Evolutionary conservation across 1,140 invertebrate genomes (phyloP).

Genomic region (Heliconius congener): DNA sequence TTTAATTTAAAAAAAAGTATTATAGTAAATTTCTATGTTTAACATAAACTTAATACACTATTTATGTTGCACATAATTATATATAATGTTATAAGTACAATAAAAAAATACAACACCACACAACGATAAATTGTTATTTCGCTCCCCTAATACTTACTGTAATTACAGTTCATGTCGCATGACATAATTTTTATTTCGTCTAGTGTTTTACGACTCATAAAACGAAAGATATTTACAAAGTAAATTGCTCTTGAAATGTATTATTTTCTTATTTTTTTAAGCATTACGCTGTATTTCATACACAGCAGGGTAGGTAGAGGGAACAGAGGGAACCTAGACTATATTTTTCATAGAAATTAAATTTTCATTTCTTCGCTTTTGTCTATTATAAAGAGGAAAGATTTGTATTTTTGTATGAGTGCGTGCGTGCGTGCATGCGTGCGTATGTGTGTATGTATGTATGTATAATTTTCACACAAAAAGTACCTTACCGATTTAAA

Average conservation of each 20-base stretch:
- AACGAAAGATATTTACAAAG: conserved; percentile 52
- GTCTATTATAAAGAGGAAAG: no score
- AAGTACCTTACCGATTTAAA: no score
- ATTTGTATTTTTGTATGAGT: no score
- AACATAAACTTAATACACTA: background rate
- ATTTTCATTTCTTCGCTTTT: no score
- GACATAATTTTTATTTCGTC: conserved; percentile 59
- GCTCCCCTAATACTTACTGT: conserved; percentile 57
- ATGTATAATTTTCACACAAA: no score
- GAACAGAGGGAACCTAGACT: background rate
- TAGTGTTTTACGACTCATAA: conserved; percentile 59
- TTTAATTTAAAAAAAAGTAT: no score
- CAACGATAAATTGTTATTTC: conserved; percentile 46
- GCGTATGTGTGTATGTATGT: no score
- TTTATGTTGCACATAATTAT: conserved; percentile 10
- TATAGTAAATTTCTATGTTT: background rate
- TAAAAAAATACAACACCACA: conserved; percentile 21
- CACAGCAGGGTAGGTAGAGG: background rate
- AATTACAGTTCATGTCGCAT: conserved; percentile 55
- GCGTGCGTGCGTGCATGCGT: no score
- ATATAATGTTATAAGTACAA: background rate
- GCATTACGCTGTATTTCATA: background rate
- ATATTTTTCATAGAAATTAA: no score
- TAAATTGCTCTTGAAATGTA: conserved; percentile 45
- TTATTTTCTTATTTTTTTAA: background rate